Evolutionary conservation across 2,888 invertebrate genomes (phyloP).

Genomic region (Campoplex nolae): DNA sequence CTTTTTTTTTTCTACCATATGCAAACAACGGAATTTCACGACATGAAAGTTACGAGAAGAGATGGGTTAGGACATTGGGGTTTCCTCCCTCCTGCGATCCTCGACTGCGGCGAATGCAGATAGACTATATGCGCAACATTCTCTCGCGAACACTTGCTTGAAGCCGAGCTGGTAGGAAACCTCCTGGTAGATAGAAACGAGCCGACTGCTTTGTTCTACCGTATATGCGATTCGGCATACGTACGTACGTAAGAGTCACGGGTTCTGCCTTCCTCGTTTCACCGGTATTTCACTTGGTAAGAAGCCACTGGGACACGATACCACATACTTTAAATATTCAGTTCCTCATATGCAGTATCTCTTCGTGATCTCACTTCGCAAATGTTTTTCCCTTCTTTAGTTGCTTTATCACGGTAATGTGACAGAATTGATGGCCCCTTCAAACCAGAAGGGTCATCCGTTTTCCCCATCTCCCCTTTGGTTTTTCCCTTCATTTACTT

Average conservation of each 20-base stretch:
- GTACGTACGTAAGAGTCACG: slow-evolving; percentile 34
- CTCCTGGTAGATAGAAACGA: slow-evolving; percentile 33
- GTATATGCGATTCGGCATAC: slow-evolving; percentile 37
- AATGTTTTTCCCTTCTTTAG: slow-evolving; percentile 22
- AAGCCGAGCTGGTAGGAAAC: slow-evolving; percentile 3
- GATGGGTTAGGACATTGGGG: not conserved
- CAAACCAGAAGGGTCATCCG: slow-evolving; percentile 35
- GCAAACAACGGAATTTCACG: slow-evolving; percentile 49
- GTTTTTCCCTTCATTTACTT: slow-evolving; percentile 27
- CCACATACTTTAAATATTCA: slow-evolving; percentile 77
- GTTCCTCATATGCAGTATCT: slow-evolving; percentile 79
- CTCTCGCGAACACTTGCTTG: slow-evolving; percentile 51
- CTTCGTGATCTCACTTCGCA: slow-evolving; percentile 65
- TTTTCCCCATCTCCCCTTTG: slow-evolving; percentile 42
- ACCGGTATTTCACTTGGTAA: slow-evolving; percentile 70
- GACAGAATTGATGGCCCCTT: slow-evolving; percentile 57
- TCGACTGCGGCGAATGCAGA: slow-evolving; percentile 34
- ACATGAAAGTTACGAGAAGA: slow-evolving; percentile 52
- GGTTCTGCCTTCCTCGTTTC: slow-evolving; percentile 50
- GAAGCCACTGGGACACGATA: slow-evolving; percentile 58
- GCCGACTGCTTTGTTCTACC: slow-evolving; percentile 41
- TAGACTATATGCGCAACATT: slow-evolving; percentile 34
- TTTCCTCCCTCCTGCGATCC: slow-evolving; percentile 22
- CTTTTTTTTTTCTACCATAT: slow-evolving; percentile 12
- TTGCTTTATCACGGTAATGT: slow-evolving; percentile 45